Evolutionary conservation across 2,797 vertebrate genomes (phyloP), one percentile per base, ranked within the genome.

Genomic region (Hydrocynus forskahlii): DNA sequence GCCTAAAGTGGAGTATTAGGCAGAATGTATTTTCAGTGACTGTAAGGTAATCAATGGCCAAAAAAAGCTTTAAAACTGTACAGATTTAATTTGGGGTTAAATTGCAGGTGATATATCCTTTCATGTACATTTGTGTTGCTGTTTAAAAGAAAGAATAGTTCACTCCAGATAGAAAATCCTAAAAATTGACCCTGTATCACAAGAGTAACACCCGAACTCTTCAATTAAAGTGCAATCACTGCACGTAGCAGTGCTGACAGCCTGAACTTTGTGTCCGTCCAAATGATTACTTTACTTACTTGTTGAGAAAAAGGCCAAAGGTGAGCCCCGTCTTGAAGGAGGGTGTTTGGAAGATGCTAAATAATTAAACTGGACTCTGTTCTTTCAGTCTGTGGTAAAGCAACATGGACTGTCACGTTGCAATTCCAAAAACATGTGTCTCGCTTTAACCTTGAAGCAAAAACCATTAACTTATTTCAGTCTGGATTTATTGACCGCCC

Each of bases 281-380:
- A 38, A 17, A 17, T 16, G 0, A 19, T 66, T 17, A 29, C 23
- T 66, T 66, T 38, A 8, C 35, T 7, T 10, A 35, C 62, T 5
- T 4, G 2, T 5, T 5, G 19, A 38, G 10, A 23, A 23, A 64
- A 35, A 38, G 62, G 29, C 6, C 25, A 64, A 64, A 35, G 29
- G 29, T 16, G 25, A 16, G 29, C 14, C 62, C 25, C 35, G 23
- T 29, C 25, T 14, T 64, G 29, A 29, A 64, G 57, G 57, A 9
- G 29, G 7, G 35, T n/a, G 35, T 66, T 35, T n/a, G 14, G 63
- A 38, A 66, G 63, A 40, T 66, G 63, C 63, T 66, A 38, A 66
- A 38, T 66, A 17, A 66, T 66, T 66, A 66, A 66, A n/a, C 63
- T 66, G 63, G 63, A 66, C 63, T 66, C 35, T 69, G 66, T n/a